Conservation (phyloP, 1,140 invertebrate species). For the Drosophila neocordata region DNA sequence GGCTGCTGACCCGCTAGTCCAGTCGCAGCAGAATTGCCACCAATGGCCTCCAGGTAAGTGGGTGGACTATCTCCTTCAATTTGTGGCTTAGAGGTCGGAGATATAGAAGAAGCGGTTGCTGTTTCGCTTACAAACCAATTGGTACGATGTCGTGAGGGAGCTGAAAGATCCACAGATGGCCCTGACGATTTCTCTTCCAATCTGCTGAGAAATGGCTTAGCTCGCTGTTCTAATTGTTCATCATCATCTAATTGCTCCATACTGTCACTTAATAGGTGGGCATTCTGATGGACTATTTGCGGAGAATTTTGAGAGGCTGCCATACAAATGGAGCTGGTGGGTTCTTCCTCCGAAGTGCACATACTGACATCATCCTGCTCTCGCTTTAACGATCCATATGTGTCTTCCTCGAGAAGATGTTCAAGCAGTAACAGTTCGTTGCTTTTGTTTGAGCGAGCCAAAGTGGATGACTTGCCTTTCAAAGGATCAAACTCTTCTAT, state of each 20-base stretch:
- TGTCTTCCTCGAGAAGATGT: slow-evolving; percentile 78
- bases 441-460: slow-evolving; percentile 69
- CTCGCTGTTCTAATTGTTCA: slow-evolving; percentile 38
- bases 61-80: slow-evolving; percentile 76
- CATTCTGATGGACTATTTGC: slow-evolving; percentile 79
- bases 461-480: slow-evolving; percentile 52
- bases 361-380: slow-evolving; percentile 76
- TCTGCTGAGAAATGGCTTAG: slow-evolving; percentile 56
- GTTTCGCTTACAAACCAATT: slow-evolving; percentile 73
- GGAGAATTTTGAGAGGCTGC: slow-evolving; percentile 13
- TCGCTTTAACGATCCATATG: slow-evolving; percentile 68
- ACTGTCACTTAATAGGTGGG: slow-evolving; percentile 67
- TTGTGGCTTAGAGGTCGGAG: slow-evolving; percentile 27
- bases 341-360: slow-evolving; percentile 76
- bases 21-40: slow-evolving; percentile 1
- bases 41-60: slow-evolving; percentile 74
- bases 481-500: slow-evolving; percentile 82
- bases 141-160: slow-evolving; percentile 56
- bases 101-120: neutral
- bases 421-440: slow-evolving; percentile 79
- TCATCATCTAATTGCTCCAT: slow-evolving; percentile 46
- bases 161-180: slow-evolving; percentile 46
- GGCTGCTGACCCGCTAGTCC: slow-evolving; percentile 5
- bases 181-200: slow-evolving; percentile 35
- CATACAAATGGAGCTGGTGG: slow-evolving; percentile 6